These are phyloP conservation scores for Sternarchorhynchus goeldii DNA, from an alignment of 2,797 vertebrate genomes.

Conservation along the genomic window DNA sequence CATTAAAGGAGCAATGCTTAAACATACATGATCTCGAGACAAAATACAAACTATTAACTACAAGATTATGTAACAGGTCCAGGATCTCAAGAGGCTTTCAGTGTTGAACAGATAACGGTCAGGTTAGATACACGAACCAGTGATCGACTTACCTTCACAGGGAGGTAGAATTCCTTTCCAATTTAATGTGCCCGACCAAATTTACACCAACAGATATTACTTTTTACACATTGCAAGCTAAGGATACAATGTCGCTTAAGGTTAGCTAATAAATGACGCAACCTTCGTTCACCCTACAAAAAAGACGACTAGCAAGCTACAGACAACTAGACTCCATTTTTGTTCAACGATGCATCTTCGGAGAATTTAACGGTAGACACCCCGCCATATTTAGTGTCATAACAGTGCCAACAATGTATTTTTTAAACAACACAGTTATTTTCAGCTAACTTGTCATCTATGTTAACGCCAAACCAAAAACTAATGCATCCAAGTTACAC, in stretches of 20 bases:
- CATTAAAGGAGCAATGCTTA: too few relatives aligned
- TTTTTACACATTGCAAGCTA: neutral
- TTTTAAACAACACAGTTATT: neutral
- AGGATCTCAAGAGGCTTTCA: neutral
- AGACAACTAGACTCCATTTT: conserved; percentile 72
- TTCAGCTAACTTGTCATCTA: neutral
- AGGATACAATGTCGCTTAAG: neutral
- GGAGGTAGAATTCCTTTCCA: neutral
- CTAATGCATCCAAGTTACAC: neutral
- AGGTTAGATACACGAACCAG: neutral
- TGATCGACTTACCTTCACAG: neutral
- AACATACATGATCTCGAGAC: too few relatives aligned
- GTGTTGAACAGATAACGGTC: neutral
- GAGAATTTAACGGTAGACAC: conserved; percentile 3
- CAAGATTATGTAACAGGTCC: neutral
- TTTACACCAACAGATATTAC: neutral
- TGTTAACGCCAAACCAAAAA: neutral
- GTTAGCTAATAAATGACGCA: conserved; percentile 37
- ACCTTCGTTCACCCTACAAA: conserved; percentile 23
- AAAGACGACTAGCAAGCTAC: conserved; percentile 18
- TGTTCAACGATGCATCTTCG: conserved; percentile 61
- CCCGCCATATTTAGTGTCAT: conserved; percentile 29
- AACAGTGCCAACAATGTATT: neutral
- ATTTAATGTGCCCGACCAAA: neutral
- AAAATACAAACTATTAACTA: neutral